Conservation (phyloP, 2,888 invertebrate species). For the Busseola fusca region DNA sequence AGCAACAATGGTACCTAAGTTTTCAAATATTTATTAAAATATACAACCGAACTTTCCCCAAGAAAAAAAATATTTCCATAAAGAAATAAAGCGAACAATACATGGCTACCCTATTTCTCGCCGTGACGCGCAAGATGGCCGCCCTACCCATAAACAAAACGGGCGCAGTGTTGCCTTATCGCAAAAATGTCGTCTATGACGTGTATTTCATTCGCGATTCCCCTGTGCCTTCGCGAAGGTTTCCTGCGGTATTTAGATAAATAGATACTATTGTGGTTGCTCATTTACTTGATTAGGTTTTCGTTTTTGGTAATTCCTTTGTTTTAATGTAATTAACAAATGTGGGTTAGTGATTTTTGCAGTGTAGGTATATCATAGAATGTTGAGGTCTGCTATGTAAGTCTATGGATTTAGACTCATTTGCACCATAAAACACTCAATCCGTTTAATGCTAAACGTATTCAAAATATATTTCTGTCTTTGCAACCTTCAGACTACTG, state of each 20-base stretch:
- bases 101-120: slow-evolving; percentile 62
- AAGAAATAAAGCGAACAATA: slow-evolving; percentile 50
- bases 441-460: neutral
- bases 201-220: slow-evolving; percentile 77
- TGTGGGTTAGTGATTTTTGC: slow-evolving; percentile 38
- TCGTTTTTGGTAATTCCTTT: slow-evolving; percentile 38
- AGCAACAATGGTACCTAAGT: neutral
- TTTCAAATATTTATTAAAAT: neutral
- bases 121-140: slow-evolving; percentile 74
- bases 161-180: slow-evolving; percentile 76
- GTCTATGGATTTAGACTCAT: neutral
- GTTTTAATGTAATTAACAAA: slow-evolving; percentile 40
- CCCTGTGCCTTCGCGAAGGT: slow-evolving; percentile 68
- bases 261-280: slow-evolving; percentile 59
- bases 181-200: slow-evolving; percentile 80
- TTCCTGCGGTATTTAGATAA: slow-evolving; percentile 66
- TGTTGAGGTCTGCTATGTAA: neutral
- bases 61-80: slow-evolving; percentile 34
- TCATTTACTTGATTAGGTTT: slow-evolving; percentile 55
- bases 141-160: slow-evolving; percentile 77
- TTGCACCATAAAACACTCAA: too few species aligned
- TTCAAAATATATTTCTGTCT: neutral
- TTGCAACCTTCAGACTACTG: neutral
- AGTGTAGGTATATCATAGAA: too few species aligned
- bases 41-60: neutral